These are phyloP conservation scores for Marmota monax DNA, from an alignment of 2,113 vertebrate species.

Conservation along the genomic window DNA sequence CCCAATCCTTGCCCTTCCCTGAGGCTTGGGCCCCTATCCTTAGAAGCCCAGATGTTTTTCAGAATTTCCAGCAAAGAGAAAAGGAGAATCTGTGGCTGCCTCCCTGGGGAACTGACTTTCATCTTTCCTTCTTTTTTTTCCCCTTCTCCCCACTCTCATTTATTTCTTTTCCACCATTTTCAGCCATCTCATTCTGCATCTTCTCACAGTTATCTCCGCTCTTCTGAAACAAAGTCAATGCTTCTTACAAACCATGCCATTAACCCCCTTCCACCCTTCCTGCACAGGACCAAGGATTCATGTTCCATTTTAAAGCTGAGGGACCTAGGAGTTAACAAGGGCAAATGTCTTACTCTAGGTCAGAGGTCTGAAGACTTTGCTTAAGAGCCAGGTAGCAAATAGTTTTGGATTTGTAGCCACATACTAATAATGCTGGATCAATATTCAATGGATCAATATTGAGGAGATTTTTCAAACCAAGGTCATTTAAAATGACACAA, in stretches of 20 bases:
- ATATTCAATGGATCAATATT: neutral
- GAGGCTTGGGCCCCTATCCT: neutral
- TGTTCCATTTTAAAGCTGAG: neutral
- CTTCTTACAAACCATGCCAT: neutral
- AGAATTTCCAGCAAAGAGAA: neutral
- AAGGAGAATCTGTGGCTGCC: neutral
- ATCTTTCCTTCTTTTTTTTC: neutral
- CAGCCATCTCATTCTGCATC: neutral
- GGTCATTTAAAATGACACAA: neutral
- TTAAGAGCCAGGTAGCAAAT: neutral
- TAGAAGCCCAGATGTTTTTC: neutral
- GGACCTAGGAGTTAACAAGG: neutral
- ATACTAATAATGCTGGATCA: neutral
- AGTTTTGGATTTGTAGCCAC: neutral
- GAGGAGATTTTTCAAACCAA: constrained; percentile 17
- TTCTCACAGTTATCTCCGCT: neutral
- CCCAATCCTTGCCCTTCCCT: neutral
- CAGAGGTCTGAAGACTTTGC: neutral
- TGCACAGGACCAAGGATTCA: neutral
- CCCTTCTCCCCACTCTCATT: neutral
- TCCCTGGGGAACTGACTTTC: neutral
- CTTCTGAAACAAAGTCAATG: constrained; percentile 6
- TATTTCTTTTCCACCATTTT: neutral
- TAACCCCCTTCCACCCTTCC: neutral
- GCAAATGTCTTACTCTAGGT: neutral